Evolutionary conservation across 1,140 invertebrate species (phyloP), one percentile per base, ranked within the genome.

Genomic region (Sarcophaga peregrina): DNA sequence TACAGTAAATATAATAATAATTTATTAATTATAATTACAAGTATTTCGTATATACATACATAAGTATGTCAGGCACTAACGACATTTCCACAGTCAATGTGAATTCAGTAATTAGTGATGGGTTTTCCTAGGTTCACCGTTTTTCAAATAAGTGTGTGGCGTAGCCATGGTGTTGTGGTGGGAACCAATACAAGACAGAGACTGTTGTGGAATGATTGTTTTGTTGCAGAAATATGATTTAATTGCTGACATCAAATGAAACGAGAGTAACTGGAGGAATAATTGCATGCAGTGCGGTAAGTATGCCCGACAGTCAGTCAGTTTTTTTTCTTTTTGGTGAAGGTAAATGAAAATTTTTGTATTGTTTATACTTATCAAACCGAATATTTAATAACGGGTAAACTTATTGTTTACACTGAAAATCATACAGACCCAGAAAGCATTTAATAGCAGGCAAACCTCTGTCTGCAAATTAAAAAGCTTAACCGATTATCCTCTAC

Each of bases 151-250:
- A 37, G 25, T 37, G 54, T 68, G 17, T 68, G 62, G 8, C n/a
- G 15, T 58, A 37, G 54, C 15, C 54, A n/a, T 58, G 11, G 10
- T 58, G 62, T 20, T 68, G 62, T 68, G n/a, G n/a, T n/a, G 62
- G 62, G 62, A 68, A 68, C 58, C 20, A 20, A 5, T 15, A 58
- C 25, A 37, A 37, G 25, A 37, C n/a, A 37, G 25, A 37, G 25
- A 37, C 25, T 37, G 25, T 37, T 58, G 8, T 10, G n/a, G n/a
- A 58, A 58, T 58, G 54, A 7, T 5, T 58, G 54, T n/a, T 37
- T 7, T 58, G 15, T 68, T 68, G 62, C 62, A 68, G 8, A 68
- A 68, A 68, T 68, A 68, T 68, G 62, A 68, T 68, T 68, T 68
- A 68, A 68, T 68, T 68, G 62, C 62, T 25, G 17, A 68, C 62